These are phyloP conservation scores for Drosophila navojoa DNA, from an alignment of 1,140 invertebrate species.

Conservation along the genomic window DNA sequence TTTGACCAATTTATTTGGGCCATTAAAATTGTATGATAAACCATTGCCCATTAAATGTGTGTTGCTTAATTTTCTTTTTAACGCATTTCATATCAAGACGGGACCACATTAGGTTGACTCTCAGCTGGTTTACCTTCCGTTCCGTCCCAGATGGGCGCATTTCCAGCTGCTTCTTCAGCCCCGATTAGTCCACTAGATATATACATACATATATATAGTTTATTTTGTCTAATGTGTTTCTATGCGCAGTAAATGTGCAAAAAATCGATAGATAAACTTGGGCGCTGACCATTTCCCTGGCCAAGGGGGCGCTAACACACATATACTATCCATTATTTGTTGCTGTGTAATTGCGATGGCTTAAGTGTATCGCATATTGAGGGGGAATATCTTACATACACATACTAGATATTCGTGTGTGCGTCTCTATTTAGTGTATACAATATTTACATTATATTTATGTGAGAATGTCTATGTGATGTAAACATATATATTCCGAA, in stretches of 20 bases:
- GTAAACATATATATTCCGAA: too few relatives aligned
- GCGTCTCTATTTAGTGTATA: background rate
- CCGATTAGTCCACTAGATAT: background rate
- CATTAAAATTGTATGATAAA: constrained; percentile 82
- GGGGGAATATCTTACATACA: background rate
- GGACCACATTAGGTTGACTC: constrained; percentile 5
- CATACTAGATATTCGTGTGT: too few relatives aligned
- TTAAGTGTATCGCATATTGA: constrained; percentile 11
- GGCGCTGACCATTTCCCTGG: constrained; percentile 16
- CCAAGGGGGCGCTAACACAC: constrained; percentile 14
- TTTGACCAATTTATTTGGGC: constrained; percentile 74
- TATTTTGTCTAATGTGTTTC: constrained; percentile 66
- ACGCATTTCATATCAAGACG: constrained; percentile 73
- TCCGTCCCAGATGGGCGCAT: constrained; percentile 11
- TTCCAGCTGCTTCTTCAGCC: constrained; percentile 24
- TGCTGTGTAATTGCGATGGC: constrained; percentile 29
- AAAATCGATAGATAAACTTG: constrained; percentile 61
- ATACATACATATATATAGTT: constrained; percentile 32
- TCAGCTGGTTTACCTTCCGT: constrained; percentile 17
- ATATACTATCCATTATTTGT: constrained; percentile 20
- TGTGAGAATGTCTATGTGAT: too few relatives aligned
- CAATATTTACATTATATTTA: too few relatives aligned
- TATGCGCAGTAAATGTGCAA: constrained; percentile 53
- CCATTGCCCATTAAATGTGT: constrained; percentile 74
- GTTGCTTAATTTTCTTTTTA: constrained; percentile 79